Evolutionary conservation across 2,888 invertebrate genomes (phyloP).

Genomic region (Ernsta delagoae): DNA sequence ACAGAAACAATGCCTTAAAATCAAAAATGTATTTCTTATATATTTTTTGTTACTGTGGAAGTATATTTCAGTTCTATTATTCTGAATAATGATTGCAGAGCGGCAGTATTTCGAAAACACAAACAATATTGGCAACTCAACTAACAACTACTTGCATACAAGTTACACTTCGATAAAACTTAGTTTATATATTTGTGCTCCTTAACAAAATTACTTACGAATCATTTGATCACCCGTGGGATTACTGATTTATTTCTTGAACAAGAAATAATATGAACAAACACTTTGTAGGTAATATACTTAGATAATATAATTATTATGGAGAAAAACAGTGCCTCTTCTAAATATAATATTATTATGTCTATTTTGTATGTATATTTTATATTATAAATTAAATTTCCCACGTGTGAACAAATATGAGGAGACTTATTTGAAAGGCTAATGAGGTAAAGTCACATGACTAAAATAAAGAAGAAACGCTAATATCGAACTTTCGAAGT

Average conservation of each 20-base stretch:
- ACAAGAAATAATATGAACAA: conserved; percentile 25
- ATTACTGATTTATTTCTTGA: conserved; percentile 18
- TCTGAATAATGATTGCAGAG: background rate
- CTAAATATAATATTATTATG: conserved; percentile 27
- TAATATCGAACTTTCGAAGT: conserved; percentile 79
- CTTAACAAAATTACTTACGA: conserved; percentile 45
- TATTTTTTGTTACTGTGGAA: conserved; percentile 28
- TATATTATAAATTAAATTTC: conserved; percentile 10
- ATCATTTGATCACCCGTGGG: conserved; percentile 40
- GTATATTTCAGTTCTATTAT: conserved; percentile 12
- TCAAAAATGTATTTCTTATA: conserved; percentile 23
- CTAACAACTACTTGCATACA: conserved; percentile 53
- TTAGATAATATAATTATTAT: background rate
- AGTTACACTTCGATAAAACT: conserved; percentile 46
- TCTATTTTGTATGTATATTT: conserved; percentile 15
- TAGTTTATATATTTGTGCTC: conserved; percentile 52
- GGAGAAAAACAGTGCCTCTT: conserved; percentile 29
- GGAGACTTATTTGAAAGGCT: conserved; percentile 70
- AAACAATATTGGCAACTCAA: conserved; percentile 52
- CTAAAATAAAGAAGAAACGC: conserved; percentile 62
- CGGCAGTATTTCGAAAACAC: conserved; percentile 38
- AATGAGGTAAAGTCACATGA: conserved; percentile 76
- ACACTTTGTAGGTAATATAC: conserved; percentile 21
- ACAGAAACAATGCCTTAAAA: conserved; percentile 33
- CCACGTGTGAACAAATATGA: conserved; percentile 37